phyloP scores from a whole-genome alignment of 1,140 invertebrate species.

The Eulimnadia texana region DNA sequence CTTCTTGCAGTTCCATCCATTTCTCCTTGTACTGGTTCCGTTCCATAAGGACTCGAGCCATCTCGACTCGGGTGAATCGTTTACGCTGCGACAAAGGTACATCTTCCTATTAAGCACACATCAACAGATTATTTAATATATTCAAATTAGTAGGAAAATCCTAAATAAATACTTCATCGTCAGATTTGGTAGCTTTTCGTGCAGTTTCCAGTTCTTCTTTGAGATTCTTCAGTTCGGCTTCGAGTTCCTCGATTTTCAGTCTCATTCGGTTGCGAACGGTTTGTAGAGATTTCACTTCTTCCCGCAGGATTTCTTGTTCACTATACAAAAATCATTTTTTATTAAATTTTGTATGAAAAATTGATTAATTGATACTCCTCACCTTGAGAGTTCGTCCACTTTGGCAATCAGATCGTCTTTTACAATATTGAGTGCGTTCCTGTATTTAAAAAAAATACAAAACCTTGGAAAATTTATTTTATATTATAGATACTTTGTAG shows the following conservation, averaged over 20 bases:
- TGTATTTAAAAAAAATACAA: constrained; percentile 29
- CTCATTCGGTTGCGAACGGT: constrained; percentile 64
- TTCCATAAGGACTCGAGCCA: constrained; percentile 97
- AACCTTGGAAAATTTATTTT: constrained; percentile 5
- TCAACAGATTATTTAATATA: not conserved
- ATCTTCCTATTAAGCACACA: constrained; percentile 47
- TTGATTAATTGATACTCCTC: not conserved
- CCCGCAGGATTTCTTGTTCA: constrained; percentile 87
- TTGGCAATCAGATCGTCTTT: constrained; percentile 98
- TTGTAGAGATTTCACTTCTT: constrained; percentile 76
- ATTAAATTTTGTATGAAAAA: too few relatives aligned
- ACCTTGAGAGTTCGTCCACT: constrained; percentile 68
- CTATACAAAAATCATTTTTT: constrained; percentile 35
- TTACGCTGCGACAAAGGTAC: constrained; percentile 91
- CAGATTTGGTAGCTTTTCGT: constrained; percentile 39
- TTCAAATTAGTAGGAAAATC: not conserved
- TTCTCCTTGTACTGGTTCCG: constrained; percentile 91
- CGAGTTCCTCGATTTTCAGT: constrained; percentile 62
- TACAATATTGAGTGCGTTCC: constrained; percentile 96
- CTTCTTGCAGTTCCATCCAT: constrained; percentile 97
- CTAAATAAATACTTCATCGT: constrained; percentile 35
- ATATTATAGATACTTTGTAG: constrained; percentile 70
- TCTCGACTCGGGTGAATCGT: constrained; percentile 93
- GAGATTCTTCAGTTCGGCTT: constrained; percentile 67
- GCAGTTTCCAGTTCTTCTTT: constrained; percentile 57